Evolutionary conservation across 2,113 vertebrate genomes (phyloP), one percentile per base, ranked within the genome.

Genomic region (Takifugu flavidus): DNA sequence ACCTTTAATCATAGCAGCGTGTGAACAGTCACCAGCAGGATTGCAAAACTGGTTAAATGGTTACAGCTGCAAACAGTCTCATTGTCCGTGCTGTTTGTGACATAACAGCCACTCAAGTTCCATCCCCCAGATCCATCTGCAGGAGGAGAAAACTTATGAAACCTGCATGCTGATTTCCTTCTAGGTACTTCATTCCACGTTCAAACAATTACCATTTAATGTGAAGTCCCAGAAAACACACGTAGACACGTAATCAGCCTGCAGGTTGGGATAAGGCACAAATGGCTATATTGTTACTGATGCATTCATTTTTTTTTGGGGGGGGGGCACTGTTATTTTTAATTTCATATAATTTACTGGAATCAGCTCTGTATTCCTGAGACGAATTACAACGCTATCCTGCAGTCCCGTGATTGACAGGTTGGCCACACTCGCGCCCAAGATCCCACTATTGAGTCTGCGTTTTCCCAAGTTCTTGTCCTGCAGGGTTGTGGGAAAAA

Each of bases 11-110:
- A 25, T 29, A 20, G 39, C 3, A 1, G 49, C 13, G 49, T 14
- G 3, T 6, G 4, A 55, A 1, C 45, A n/a, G 10, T n/a, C 86
- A 99, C 96, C 91, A 98, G 87, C 55, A 99, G 88, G 77, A 99
- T 90, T 1, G 92, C 94, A 72, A 99, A 99, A 73, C 94, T 95
- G 55, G 96, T 99, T 47, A 99, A 93, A 81, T 99, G 96, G 80
- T 91, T 94, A 81, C 96, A 99, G 62, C 85, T 89, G 72, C 96
- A 99, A 46, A 90, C 63, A 0, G 95, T 97, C 82, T 93, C 90
- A 49, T 90, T 88, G 52, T 82, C 76, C 57, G 83, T 93, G 14
- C 64, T 90, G 65, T 91, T 92, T 71, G 62, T 81, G 56, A 95
- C 84, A 5, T 1, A 66, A 64, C 96, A 99, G 2, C 96, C 95